phyloP scores from a whole-genome alignment of 2,888 invertebrate species.

The Altica lythri region DNA sequence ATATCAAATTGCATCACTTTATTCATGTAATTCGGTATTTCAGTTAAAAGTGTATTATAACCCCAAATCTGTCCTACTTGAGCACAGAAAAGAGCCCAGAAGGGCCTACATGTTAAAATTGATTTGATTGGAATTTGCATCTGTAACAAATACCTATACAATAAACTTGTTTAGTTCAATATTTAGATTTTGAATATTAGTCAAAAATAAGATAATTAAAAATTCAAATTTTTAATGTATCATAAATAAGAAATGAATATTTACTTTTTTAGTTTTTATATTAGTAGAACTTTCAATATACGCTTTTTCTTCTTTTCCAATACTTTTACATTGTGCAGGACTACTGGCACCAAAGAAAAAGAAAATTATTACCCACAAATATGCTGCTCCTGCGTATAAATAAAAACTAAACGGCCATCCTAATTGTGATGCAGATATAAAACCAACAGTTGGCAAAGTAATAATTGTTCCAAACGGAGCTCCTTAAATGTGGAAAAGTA shows the following conservation, averaged over 20 bases:
- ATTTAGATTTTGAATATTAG: not conserved
- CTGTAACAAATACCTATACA: conserved; percentile 9
- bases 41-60: conserved; percentile 35
- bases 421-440: conserved; percentile 65
- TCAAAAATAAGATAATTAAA: not conserved
- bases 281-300: conserved; percentile 48
- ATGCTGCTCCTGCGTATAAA: conserved; percentile 65
- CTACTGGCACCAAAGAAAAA: conserved; percentile 66
- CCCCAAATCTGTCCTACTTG: conserved; percentile 42
- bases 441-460: conserved; percentile 71
- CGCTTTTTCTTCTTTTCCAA: conserved; percentile 63
- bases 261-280: conserved; percentile 16
- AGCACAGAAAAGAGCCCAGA: conserved; percentile 68
- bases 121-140: conserved; percentile 71
- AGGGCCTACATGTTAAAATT: conserved; percentile 75
- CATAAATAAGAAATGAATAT: not conserved
- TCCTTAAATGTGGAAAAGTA: conserved; percentile 56
- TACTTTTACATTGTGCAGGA: conserved; percentile 64
- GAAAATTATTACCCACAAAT: conserved; percentile 65
- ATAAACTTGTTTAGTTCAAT: not conserved
- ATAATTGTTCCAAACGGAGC: conserved; percentile 77
- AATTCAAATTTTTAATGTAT: not conserved
- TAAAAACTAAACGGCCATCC: conserved; percentile 82
- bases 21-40: conserved; percentile 40
- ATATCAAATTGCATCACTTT: conserved; percentile 53